Conservation (phyloP, 1,140 invertebrate species). For the Schlechtendalia chinensis region DNA sequence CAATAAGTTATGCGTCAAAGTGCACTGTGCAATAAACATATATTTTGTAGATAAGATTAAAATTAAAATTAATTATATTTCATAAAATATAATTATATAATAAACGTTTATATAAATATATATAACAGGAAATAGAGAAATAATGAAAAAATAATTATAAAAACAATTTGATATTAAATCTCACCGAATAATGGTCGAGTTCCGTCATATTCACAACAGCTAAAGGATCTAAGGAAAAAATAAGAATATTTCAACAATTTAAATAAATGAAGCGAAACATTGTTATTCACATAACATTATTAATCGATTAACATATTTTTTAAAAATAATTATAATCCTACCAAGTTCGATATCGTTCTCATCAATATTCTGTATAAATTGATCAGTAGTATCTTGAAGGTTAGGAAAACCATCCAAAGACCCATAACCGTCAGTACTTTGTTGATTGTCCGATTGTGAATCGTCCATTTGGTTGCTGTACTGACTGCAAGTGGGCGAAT, state of each 20-base stretch:
- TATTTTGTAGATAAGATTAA: no score
- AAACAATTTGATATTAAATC: not conserved
- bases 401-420: conserved; percentile 19
- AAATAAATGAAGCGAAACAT: not conserved
- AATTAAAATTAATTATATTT: no score
- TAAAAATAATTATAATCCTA: not conserved
- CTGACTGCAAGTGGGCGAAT: conserved; percentile 4
- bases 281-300: no score
- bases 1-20: no score
- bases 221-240: conserved; percentile 32
- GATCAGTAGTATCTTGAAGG: not conserved
- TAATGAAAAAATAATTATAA: not conserved
- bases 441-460: conserved; percentile 16
- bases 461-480: conserved; percentile 8
- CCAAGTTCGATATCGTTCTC: conserved; percentile 14
- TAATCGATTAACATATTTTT: not conserved
- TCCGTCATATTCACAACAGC: conserved; percentile 7
- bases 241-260: not conserved
- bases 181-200: conserved; percentile 24
- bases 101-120: no score
- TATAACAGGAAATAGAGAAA: no score
- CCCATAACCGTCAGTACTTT: not conserved
- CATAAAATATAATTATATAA: no score
- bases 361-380: not conserved
- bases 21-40: no score